These are phyloP conservation scores for Callithrix jacchus DNA, from an alignment of 2,113 vertebrate species.

Conservation along the genomic window DNA sequence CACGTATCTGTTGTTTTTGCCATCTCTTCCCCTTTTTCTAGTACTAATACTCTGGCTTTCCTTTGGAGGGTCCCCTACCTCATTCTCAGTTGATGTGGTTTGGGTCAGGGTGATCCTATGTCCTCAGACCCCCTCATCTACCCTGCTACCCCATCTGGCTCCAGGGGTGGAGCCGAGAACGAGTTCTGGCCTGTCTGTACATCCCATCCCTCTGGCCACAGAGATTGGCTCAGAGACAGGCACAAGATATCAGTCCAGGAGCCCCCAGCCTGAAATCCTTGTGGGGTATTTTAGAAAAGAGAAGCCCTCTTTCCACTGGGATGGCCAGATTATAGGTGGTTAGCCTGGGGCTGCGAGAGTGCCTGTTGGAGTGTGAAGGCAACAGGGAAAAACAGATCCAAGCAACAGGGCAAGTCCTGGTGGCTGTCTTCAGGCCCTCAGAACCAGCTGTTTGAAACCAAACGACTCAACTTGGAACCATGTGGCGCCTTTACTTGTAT, in stretches of 20 bases:
- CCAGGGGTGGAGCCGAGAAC: not conserved
- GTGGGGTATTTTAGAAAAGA: not conserved
- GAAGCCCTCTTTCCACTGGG: not conserved
- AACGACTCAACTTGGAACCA: not conserved
- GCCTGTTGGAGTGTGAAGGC: not conserved
- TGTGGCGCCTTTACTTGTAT: not conserved
- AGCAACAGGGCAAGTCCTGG: not conserved
- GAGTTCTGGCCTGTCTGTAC: not conserved
- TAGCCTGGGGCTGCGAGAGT: not conserved
- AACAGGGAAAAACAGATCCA: not conserved
- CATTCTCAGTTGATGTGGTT: not conserved
- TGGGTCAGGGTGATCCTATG: not conserved
- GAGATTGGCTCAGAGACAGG: not conserved
- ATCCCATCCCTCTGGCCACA: not conserved
- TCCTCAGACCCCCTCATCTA: not conserved
- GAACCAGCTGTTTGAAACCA: not conserved
- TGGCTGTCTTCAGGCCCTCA: not conserved
- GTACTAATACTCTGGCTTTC: not conserved
- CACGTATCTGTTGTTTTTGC: not conserved
- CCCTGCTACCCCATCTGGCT: rapidly evolving
- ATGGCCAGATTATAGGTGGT: not conserved
- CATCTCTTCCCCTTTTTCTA: not conserved
- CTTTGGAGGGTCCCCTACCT: not conserved
- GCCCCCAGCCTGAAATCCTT: not conserved
- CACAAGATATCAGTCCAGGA: not conserved